Conservation (phyloP, 2,797 vertebrate species). For the Microtus californicus region DNA sequence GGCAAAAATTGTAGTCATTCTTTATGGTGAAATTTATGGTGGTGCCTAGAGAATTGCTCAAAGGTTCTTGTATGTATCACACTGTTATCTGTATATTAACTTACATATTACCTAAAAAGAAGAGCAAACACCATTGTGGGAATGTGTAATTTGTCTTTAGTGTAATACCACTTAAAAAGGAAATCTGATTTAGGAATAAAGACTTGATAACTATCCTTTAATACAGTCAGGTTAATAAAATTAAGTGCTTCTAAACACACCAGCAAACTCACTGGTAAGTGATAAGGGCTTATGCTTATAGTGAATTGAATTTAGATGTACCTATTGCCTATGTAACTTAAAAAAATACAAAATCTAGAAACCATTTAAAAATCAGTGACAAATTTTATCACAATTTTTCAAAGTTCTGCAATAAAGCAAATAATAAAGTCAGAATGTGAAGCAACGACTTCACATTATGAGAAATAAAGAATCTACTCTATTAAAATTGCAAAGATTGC, state of each 20-base stretch:
- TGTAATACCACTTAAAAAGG: neutral
- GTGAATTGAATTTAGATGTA: conserved; percentile 51
- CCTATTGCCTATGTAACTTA: conserved; percentile 42
- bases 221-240: conserved; percentile 28
- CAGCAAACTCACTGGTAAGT: neutral
- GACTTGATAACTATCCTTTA: conserved; percentile 7
- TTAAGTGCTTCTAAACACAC: conserved; percentile 38
- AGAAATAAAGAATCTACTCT: conserved; percentile 68
- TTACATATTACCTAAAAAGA: neutral
- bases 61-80: neutral
- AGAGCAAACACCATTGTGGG: conserved; percentile 11
- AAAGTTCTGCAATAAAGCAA: conserved; percentile 56
- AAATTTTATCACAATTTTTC: conserved; percentile 67
- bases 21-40: neutral
- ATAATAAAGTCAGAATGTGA: conserved; percentile 70
- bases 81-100: conserved; percentile 3
- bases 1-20: neutral
- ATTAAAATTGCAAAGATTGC: conserved; percentile 76
- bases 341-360: conserved; percentile 68
- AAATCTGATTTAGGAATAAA: conserved; percentile 61
- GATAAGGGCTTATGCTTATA: conserved; percentile 41
- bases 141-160: conserved; percentile 2
- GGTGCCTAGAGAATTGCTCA: neutral
- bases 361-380: conserved; percentile 53
- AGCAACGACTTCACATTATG: conserved; percentile 66